phyloP scores from a whole-genome alignment of 1,140 invertebrate genomes.

The Drosophila carrolli region DNA sequence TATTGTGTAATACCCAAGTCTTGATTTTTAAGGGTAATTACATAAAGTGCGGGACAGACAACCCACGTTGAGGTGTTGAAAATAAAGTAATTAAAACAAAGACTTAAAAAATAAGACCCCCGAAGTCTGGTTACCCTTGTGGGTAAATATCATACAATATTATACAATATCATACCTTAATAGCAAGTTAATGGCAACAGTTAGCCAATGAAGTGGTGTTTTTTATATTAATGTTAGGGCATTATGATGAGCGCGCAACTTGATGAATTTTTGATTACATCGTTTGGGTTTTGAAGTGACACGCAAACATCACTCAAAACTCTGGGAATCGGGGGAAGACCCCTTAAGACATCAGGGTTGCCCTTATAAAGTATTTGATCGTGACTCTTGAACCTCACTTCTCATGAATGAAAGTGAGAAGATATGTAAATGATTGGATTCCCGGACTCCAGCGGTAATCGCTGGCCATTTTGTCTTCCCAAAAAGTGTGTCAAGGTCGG shows the following conservation, averaged over 20 bases:
- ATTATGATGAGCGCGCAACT: slow-evolving; percentile 10
- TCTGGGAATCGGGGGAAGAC: slow-evolving; percentile 25
- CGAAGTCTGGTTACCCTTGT: slow-evolving; percentile 44
- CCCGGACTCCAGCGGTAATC: slow-evolving; percentile 8
- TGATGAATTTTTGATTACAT: slow-evolving; percentile 49
- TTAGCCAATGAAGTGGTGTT: slow-evolving; percentile 16
- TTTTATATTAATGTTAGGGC: slow-evolving; percentile 13
- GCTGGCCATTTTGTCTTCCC: slow-evolving; percentile 39
- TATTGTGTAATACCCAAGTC: slow-evolving; percentile 51
- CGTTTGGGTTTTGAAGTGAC: slow-evolving; percentile 24
- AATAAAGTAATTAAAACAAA: slow-evolving; percentile 53
- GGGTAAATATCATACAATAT: slow-evolving; percentile 14
- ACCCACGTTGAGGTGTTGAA: slow-evolving; percentile 59
- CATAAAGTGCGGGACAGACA: slow-evolving; percentile 49
- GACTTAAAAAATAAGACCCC: slow-evolving; percentile 10
- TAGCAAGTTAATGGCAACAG: slow-evolving; percentile 25
- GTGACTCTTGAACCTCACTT: slow-evolving; percentile 7
- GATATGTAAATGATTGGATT: slow-evolving; percentile 7
- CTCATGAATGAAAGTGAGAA: slow-evolving; percentile 32
- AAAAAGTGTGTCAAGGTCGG: slow-evolving; percentile 67
- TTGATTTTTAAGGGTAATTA: slow-evolving; percentile 52
- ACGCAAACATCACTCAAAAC: slow-evolving; percentile 46
- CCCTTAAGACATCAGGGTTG: not conserved
- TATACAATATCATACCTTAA: slow-evolving; percentile 10
- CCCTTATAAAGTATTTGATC: slow-evolving; percentile 9